Base-by-base conservation (phyloP, 2,113 vertebrate species). In the Apteryx owenii region DNA sequence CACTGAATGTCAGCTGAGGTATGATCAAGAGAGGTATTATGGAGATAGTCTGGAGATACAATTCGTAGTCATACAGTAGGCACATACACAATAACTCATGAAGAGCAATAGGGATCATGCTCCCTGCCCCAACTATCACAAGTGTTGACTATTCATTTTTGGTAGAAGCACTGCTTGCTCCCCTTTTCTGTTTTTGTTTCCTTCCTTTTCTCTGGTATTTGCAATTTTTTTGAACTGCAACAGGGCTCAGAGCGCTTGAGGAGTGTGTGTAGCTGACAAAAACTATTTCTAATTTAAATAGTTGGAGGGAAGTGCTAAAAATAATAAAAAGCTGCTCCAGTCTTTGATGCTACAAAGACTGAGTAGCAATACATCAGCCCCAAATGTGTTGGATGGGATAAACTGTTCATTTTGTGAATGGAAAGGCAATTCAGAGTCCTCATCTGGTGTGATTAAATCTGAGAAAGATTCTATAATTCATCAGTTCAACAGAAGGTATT, bases 331-430 rank as follows among this genome's bases (percentile, higher is more conserved):
- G 50, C 26, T 4, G 22, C 51, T 84, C 12, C 15, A 71, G 12
- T 48, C 51, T 72, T 70, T 23, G 28, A 25, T 46, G 38, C 12
- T 76, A 46, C 42, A 26, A 88, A 79, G 75, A 72, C 11, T 21
- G n/a, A 91, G 36, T 4, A 85, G 62, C n/a, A 90, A 76, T 90
- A 89, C 38, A 66, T 75, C 64, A 87, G 40, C 21, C 46, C 31
- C 38, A 82, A 50, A 91, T 36, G 71, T 80, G 83, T 51, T 87
- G 28, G 78, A 96, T 93, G 75, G 48, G 54, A 93, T 87, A 88
- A 95, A 96, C 58, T 51, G 85, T 40, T 91, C 44, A 91, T 84
- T 97, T 96, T 22, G 28, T 90, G 83, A 95, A 97, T 78, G 60
- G 56, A 85, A 96, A 92, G 36, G 54, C 83, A 96, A 60, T 71